phyloP scores from a whole-genome alignment of 2,113 vertebrate genomes.

The Tiliqua scincoides region DNA sequence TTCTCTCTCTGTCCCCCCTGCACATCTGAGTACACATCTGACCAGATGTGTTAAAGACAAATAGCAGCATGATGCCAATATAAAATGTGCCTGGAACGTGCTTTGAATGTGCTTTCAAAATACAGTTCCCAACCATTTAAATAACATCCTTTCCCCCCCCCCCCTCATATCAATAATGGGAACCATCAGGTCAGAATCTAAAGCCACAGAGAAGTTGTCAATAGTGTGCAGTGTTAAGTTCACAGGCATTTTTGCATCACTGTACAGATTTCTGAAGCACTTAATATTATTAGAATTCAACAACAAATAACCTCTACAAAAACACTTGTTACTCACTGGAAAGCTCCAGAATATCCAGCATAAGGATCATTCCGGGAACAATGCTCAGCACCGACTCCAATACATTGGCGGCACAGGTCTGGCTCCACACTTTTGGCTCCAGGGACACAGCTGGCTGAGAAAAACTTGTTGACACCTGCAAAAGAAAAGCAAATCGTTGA shows the following conservation, averaged over 20 bases:
- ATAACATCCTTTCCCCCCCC: not conserved
- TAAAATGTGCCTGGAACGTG: not conserved
- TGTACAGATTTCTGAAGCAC: not conserved
- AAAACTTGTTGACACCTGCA: conserved; percentile 79
- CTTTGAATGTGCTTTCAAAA: not conserved
- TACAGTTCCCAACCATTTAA: not conserved
- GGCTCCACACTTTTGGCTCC: conserved; percentile 62
- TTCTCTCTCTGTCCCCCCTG: too few relatives aligned
- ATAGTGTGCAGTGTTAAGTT: not conserved
- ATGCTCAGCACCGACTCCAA: conserved; percentile 59
- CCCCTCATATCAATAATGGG: not conserved
- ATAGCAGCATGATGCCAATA: not conserved
- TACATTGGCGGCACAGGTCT: conserved; percentile 79
- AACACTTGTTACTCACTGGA: conserved; percentile 77
- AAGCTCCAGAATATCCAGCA: conserved; percentile 82
- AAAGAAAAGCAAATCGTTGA: conserved; percentile 1
- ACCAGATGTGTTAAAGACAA: not conserved
- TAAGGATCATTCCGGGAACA: conserved; percentile 79
- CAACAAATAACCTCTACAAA: not conserved
- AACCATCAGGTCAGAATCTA: not conserved
- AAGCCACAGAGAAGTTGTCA: not conserved
- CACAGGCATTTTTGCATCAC: not conserved
- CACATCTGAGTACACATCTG: not conserved
- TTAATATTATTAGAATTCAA: not conserved
- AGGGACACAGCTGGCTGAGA: conserved; percentile 81